Percentiles rank a stretch among this genome's conserved stretches.
phyloP scores from a whole-genome alignment of 2,113 vertebrate genomes.

The Paratilapia polleni region DNA sequence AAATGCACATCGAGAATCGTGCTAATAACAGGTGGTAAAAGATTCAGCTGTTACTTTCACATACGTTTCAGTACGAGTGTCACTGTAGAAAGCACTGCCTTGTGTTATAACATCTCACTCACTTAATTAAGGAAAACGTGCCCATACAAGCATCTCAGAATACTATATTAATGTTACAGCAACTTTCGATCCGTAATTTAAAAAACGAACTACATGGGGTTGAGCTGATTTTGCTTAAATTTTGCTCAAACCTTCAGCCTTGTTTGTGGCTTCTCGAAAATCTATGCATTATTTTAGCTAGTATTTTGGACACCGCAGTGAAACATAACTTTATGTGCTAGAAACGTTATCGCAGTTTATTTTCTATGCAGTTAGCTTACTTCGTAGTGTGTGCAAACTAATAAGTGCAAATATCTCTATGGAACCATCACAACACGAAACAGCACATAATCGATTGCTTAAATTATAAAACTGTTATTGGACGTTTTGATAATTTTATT shows the following conservation, averaged over 20 bases:
- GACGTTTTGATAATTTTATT: conserved; percentile 1
- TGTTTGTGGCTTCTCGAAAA: neutral
- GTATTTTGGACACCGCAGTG: neutral
- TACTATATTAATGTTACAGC: neutral
- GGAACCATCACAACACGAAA: neutral
- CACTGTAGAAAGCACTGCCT: neutral
- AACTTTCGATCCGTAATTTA: neutral
- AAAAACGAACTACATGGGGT: neutral
- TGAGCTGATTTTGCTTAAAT: neutral
- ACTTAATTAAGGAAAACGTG: neutral
- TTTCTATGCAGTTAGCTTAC: neutral
- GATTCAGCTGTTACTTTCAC: neutral
- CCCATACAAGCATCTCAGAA: neutral
- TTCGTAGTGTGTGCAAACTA: neutral
- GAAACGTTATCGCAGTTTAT: neutral
- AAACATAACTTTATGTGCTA: conserved; percentile 8
- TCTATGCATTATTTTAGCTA: neutral
- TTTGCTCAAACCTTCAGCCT: neutral
- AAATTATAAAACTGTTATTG: neutral
- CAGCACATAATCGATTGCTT: neutral
- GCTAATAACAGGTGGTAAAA: neutral
- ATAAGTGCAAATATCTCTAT: neutral
- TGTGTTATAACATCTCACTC: neutral
- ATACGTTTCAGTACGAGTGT: neutral
- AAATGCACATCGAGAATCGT: neutral